A percentile compares a stretch with the other conserved stretches of the same genome.
phyloP scores from a whole-genome alignment of 2,113 vertebrate species.

The Oxyura jamaicensis region DNA sequence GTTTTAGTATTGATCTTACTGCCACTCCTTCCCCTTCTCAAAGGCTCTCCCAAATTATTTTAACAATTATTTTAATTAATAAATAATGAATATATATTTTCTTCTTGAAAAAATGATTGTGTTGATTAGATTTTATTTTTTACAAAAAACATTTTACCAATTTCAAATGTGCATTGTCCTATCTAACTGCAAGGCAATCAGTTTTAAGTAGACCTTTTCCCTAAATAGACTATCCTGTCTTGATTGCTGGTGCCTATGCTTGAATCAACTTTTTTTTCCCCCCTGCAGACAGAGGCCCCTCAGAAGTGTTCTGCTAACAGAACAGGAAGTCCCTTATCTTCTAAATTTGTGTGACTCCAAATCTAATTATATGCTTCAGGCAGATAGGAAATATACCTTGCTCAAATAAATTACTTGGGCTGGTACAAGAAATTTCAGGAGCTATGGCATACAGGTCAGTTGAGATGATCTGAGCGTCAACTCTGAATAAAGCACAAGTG shows the following conservation, averaged over 20 bases:
- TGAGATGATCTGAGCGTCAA: not conserved
- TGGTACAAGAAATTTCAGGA: conserved; percentile 25
- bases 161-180: not conserved
- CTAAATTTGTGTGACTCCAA: conserved; percentile 11
- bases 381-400: not conserved
- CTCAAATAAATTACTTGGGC: conserved; percentile 37
- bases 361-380: conserved; percentile 27
- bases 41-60: not conserved
- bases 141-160: not conserved
- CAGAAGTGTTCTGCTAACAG: conserved; percentile 1
- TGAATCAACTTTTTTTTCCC: not conserved
- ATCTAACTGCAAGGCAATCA: not conserved
- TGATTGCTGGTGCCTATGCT: not conserved
- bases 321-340: conserved; percentile 53
- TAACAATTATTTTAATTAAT: not conserved
- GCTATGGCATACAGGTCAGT: not conserved
- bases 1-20: not conserved
- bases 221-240: not conserved
- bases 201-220: not conserved
- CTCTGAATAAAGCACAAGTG: not conserved
- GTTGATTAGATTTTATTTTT: not conserved
- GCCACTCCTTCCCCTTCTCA: not conserved
- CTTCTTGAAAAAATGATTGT: not conserved
- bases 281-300: not conserved
- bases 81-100: not conserved